Base-by-base conservation (phyloP, 2,113 vertebrate genomes). In the Poeciliopsis retropinna region DNA sequence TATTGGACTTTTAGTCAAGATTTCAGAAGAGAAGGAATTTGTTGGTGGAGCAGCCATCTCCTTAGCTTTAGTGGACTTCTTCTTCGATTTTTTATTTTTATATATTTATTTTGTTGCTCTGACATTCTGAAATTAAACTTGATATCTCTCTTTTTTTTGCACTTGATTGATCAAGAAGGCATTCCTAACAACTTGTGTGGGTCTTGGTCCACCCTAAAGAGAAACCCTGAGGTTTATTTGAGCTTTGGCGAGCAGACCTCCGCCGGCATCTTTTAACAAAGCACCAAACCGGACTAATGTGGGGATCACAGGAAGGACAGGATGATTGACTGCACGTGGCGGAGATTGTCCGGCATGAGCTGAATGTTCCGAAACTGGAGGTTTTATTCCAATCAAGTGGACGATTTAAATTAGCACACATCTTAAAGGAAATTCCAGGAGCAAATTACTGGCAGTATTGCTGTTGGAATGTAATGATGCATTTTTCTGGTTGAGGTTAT, bases 1-100 rank as follows among this genome's bases (percentile, higher is more conserved):
- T 60, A 61, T 77, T 88, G 87, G 75, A 88, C 87, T 83, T 70
- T 84, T 83, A 87, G 89, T 87, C 71, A 83, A 73, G 75, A 68
- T 88, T 86, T 88, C 74, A 87, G 83, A 80, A 74, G 80, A 79
- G 63, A 84, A 78, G 75, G 70, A 73, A 62, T 66, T 54, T 73
- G 85, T 83, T 75, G 82, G 81, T 80, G 75, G 67, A 86, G 87
- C 80, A 77, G 7, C 14, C 60, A 25, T 22, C 51, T 22, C 17
- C 51, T 25, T 54, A 22, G 7, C 17, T 25, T 54, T 22, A 54
- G 47, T 25, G 51, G 22, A 37, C 34, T 12, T 12, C 34, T 37
- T 37, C 10, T 37, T 11, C 2, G 9, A 37, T 11, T 37, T 34
- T 32, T 32, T 31, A 31, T 32, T 31, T 31, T 31, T 31, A 31